Evolutionary conservation across 1,140 invertebrate genomes (phyloP), one percentile per base, ranked within the genome.

Genomic region (Maniola jurtina): DNA sequence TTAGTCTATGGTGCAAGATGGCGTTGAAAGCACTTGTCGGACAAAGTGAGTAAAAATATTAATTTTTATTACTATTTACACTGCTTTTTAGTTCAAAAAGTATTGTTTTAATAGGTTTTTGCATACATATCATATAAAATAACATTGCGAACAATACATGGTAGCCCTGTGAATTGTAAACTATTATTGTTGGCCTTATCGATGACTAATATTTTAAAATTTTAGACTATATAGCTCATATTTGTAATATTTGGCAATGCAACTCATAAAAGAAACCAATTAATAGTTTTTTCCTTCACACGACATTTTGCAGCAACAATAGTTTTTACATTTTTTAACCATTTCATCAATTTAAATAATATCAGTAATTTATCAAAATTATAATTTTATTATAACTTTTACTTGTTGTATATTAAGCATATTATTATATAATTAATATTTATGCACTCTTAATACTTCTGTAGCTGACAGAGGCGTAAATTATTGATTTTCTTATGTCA

Each of bases 1-100:
- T 67, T 54, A 67, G 59, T 67, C 59, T 67, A 57, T 67, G 59
- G 65, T 63, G 54, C 79, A 94, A 92, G 81, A 94, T 95, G 94
- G 93, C 94, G 86, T 87, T 95, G 61, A 95, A 95, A 91, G 89
- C 89, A 68, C 90, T 94, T 81, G 94, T 95, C 69, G 93, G 93
- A 58, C 92, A 93, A 90, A 94, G 93, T 94, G 90, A 94, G 94
- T 93, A 67, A 72, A 76, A 77, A 75, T 45, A 45, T 72, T 69
- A 60, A 68, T 61, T 68, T 66, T 58, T 68, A 40, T 33, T 60
- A 47, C 45, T 13, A 52, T 25, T 25, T 13, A 11, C 13, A 11
- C 10, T 11, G 9, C 42, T 45, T 45, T 45, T 13, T 11, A 45
- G 11, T 45, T 13, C 13, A 45, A 45, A 45, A 45, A 45, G 5